phyloP scores from a whole-genome alignment of 2,113 vertebrate species.

The Actenoides lindsayi region DNA sequence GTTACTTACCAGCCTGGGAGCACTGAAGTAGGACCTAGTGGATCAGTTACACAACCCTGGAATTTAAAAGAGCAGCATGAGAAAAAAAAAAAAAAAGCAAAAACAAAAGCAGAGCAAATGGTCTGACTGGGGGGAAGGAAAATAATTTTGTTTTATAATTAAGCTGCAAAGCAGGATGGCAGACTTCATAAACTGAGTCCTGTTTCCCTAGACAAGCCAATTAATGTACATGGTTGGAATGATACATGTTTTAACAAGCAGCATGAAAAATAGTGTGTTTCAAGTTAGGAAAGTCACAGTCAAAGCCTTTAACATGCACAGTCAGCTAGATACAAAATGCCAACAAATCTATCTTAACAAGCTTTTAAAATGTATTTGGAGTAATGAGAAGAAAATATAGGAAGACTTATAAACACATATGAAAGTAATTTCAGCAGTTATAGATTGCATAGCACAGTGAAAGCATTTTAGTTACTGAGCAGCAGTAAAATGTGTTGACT shows the following conservation, averaged over 20 bases:
- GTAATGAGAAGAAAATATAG: conserved; percentile 29
- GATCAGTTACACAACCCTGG: background rate
- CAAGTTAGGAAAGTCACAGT: conserved; percentile 6
- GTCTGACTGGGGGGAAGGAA: background rate
- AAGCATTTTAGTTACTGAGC: conserved; percentile 48
- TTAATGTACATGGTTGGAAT: conserved; percentile 55
- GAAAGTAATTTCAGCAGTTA: conserved; percentile 39
- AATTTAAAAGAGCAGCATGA: background rate
- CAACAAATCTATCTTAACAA: conserved; percentile 43
- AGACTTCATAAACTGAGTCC: conserved; percentile 25
- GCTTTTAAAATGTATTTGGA: conserved; percentile 38
- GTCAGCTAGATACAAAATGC: conserved; percentile 38
- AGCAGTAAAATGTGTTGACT: conserved; percentile 4
- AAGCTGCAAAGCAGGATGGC: conserved; percentile 39
- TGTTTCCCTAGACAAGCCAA: conserved; percentile 55
- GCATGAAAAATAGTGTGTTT: conserved; percentile 24
- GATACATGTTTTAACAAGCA: conserved; percentile 57
- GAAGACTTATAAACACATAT: conserved; percentile 52
- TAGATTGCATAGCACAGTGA: conserved; percentile 15
- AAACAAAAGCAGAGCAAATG: background rate
- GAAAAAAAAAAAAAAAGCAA: background rate
- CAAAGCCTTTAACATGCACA: conserved; percentile 42
- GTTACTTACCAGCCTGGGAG: background rate
- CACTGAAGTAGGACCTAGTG: background rate
- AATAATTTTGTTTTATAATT: conserved; percentile 57